Base-by-base conservation (phyloP, 2,113 vertebrate species). In the Neogobius melanostomus region DNA sequence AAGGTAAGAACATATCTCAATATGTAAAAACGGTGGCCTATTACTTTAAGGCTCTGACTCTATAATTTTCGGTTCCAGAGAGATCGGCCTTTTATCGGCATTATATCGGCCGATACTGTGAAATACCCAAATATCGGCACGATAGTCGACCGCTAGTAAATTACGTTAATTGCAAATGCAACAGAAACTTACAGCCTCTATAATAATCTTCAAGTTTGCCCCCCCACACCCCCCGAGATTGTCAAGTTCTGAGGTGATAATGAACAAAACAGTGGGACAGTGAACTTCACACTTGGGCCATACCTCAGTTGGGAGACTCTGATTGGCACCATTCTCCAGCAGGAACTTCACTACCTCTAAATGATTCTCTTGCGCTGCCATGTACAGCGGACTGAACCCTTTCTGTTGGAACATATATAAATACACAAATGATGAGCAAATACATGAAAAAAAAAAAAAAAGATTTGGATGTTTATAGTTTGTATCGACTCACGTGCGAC, bases 311-410 rank as follows among this genome's bases (percentile, higher is more conserved):
- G 97, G 95, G 50, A 98, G 95, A 14, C 96, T 98, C 90, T 99
- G 98, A 91, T 98, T 98, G 87, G 97, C 97, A 77, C 98, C 96
- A 2, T 96, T 98, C 86, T 98, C 98, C 46, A 99, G 93, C 66
- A 99, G 90, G 78, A 97, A 98, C 87, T 98, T 99, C 11, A 99
- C 97, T n/a, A 99, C 98, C 72, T 98, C 97, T 75, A 99, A 87
- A 83, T 99, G 98, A 76, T 99, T 99, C 83, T 99, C 98, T 74
- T 99, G 98, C 0, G 97, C 97, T 60, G 97, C 97, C 97, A 99
- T 99, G 87, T 99, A 99, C 53, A 99, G 92, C 6, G 98, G 97
- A 6, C 96, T 99, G 79, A 99, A 99, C 59, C 98, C 98, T 95
- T 99, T 99, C 98, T 99, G 95, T 79, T 84, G 72, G 36, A 61